phyloP scores from a whole-genome alignment of 2,113 vertebrate genomes.

The human (Homo sapiens) region DNA sequence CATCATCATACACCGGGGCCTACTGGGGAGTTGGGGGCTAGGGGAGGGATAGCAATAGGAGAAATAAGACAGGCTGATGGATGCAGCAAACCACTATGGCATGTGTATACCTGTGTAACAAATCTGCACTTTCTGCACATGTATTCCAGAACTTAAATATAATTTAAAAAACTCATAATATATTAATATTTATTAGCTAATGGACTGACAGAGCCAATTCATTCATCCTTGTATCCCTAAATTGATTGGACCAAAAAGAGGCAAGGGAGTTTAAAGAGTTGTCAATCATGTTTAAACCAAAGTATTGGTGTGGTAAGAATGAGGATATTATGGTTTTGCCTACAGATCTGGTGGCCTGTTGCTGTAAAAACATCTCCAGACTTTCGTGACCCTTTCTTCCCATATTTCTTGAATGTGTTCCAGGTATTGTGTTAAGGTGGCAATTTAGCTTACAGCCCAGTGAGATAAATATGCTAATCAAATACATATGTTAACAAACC shows the following conservation, averaged over 20 bases:
- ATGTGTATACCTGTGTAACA: too few relatives aligned
- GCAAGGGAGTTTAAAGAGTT: background rate
- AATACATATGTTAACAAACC: background rate
- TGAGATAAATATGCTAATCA: background rate
- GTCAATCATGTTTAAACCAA: background rate
- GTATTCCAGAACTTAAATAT: too few relatives aligned
- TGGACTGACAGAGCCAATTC: background rate
- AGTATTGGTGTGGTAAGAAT: background rate
- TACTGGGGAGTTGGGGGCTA: too few relatives aligned
- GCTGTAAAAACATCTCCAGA: background rate
- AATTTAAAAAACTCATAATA: background rate
- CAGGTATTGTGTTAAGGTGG: background rate
- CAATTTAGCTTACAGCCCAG: background rate
- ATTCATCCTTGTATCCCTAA: background rate
- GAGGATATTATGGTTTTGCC: background rate
- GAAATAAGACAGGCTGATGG: too few relatives aligned
- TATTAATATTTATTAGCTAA: slow-evolving; percentile 37
- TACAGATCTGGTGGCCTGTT: background rate
- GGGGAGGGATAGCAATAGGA: too few relatives aligned
- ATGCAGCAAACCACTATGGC: too few relatives aligned
- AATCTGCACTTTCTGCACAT: too few relatives aligned
- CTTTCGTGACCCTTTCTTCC: background rate
- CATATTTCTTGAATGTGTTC: background rate
- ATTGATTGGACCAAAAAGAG: background rate
- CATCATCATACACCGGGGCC: too few relatives aligned